A percentile compares a stretch with the other conserved stretches of the same genome.
These are phyloP conservation scores for Danio tinwini DNA, from an alignment of 2,797 vertebrate species.

Conservation along the genomic window DNA sequence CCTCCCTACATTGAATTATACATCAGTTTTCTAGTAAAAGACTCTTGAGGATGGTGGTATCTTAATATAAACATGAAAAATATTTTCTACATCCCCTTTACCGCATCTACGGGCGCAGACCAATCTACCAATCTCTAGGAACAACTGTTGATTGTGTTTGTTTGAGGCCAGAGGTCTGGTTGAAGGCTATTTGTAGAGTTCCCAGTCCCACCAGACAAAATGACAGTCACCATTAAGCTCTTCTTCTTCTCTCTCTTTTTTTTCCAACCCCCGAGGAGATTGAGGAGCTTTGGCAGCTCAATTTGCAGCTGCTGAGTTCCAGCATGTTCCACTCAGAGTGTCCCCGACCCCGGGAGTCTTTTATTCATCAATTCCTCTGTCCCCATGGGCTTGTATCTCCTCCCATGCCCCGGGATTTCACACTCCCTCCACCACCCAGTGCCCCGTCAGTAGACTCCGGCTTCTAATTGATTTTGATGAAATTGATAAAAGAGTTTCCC, in stretches of 20 bases:
- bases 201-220: slow-evolving; percentile 39
- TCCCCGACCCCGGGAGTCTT: slow-evolving; percentile 77
- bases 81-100: neutral
- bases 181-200: slow-evolving; percentile 53
- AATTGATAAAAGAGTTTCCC: slow-evolving; percentile 53
- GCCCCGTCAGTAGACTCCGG: slow-evolving; percentile 74
- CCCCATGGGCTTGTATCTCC: slow-evolving; percentile 78
- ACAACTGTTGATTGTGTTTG: slow-evolving; percentile 27
- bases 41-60: slow-evolving; percentile 8
- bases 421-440: slow-evolving; percentile 71
- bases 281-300: slow-evolving; percentile 83
- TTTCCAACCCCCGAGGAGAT: slow-evolving; percentile 57
- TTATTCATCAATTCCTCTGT: slow-evolving; percentile 81
- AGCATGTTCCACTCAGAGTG: slow-evolving; percentile 83
- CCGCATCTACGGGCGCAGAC: neutral
- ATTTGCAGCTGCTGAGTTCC: slow-evolving; percentile 85
- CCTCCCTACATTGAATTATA: slow-evolving; percentile 37
- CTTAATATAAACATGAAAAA: neutral
- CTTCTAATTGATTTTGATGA: slow-evolving; percentile 79
- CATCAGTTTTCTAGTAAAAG: slow-evolving; percentile 25
- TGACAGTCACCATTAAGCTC: slow-evolving; percentile 51
- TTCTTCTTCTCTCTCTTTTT: slow-evolving; percentile 41
- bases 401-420: slow-evolving; percentile 67
- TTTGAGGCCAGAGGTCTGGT: slow-evolving; percentile 34
- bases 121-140: slow-evolving; percentile 14